These are phyloP conservation scores for Nomada ferruginata DNA, from an alignment of 2,888 invertebrate species.

Conservation along the genomic window DNA sequence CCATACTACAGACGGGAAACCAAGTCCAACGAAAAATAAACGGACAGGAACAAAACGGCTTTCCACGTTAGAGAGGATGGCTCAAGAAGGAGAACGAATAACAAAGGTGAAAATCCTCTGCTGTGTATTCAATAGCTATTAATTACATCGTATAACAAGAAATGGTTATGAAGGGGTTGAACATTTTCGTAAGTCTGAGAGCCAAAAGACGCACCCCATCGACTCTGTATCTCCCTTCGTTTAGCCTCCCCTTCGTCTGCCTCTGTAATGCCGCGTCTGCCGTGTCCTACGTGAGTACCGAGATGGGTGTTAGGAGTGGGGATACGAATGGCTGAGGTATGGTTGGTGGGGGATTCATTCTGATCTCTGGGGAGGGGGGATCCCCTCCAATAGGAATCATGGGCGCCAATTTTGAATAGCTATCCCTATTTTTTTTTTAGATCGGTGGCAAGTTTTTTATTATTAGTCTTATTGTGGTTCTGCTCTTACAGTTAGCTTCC, in stretches of 20 bases:
- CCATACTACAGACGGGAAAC: conserved; percentile 79
- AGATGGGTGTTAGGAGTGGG: conserved; percentile 59
- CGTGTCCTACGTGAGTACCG: conserved; percentile 52
- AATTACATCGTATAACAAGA: conserved; percentile 1
- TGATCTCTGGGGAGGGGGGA: conserved; percentile 50
- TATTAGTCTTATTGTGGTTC: conserved; percentile 3
- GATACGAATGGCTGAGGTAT: conserved; percentile 44
- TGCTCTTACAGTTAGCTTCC: neutral
- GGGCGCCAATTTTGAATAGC: conserved; percentile 74
- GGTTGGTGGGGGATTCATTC: conserved; percentile 42
- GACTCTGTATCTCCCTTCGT: conserved; percentile 65
- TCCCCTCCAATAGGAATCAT: conserved; percentile 60
- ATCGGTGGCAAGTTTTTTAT: conserved; percentile 17
- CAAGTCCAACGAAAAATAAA: conserved; percentile 83
- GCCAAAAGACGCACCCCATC: conserved; percentile 58
- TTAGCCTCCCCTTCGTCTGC: conserved; percentile 65
- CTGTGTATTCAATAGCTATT: neutral
- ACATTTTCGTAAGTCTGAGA: conserved; percentile 34
- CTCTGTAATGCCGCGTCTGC: no score
- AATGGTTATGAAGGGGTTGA: conserved; percentile 17
- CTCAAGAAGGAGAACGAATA: conserved; percentile 85
- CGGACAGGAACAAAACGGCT: conserved; percentile 85
- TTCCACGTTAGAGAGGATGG: conserved; percentile 84
- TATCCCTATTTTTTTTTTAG: conserved; percentile 8
- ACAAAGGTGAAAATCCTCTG: conserved; percentile 82